These are phyloP conservation scores for Eulemur mongoz DNA, from an alignment of 2,797 vertebrate genomes.

Conservation along the genomic window DNA sequence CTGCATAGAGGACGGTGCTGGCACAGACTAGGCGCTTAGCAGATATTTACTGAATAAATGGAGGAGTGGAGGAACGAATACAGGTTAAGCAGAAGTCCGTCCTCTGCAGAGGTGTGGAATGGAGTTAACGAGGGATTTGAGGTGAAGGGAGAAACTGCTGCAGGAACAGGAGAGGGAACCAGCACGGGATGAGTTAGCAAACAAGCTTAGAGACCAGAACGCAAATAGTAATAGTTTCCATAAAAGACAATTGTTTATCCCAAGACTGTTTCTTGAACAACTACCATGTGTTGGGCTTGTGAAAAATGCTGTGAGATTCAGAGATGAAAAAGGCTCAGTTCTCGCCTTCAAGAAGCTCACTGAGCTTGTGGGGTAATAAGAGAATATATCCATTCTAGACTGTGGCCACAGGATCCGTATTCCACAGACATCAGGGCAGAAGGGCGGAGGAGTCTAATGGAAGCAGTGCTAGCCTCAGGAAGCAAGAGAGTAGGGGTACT, in stretches of 20 bases:
- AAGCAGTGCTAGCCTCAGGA: not conserved
- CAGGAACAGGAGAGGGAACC: not conserved
- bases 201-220: not conserved
- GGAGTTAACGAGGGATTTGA: not conserved
- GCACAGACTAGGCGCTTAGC: not conserved
- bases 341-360: not conserved
- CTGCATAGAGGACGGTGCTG: not conserved
- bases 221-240: not conserved
- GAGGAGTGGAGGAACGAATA: not conserved
- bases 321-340: not conserved
- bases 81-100: not conserved
- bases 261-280: not conserved
- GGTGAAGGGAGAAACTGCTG: not conserved
- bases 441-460: not conserved
- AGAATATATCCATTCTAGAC: not conserved
- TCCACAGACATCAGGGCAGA: too few relatives aligned
- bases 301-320: not conserved
- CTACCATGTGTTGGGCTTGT: not conserved
- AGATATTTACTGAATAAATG: not conserved
- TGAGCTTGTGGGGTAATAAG: not conserved
- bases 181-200: not conserved
- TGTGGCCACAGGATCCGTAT: rapidly evolving
- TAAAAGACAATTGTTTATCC: not conserved
- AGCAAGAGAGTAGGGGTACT: not conserved
- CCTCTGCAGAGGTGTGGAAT: not conserved